Evolutionary conservation across 2,888 invertebrate genomes (phyloP).

Genomic region (Scaptomyza polygonia): DNA sequence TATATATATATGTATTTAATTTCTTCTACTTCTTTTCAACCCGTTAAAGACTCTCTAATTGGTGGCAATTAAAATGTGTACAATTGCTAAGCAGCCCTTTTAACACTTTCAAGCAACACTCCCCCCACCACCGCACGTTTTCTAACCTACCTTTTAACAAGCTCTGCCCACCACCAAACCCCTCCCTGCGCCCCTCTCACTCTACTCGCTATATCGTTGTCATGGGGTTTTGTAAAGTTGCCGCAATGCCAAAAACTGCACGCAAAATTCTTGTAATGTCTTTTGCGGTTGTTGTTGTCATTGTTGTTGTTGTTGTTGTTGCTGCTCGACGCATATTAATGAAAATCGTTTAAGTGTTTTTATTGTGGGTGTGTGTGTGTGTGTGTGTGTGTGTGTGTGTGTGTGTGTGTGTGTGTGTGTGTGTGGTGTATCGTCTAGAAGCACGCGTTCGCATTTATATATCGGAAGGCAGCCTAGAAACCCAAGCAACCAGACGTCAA

Average conservation of each 20-base stretch:
- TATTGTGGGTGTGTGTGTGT: constrained; percentile 22
- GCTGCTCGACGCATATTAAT: constrained; percentile 62
- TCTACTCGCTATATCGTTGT: not conserved
- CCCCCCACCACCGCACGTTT: not conserved
- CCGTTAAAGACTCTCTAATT: too few species aligned
- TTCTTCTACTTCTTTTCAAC: too few species aligned
- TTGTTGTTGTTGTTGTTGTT: constrained; percentile 34
- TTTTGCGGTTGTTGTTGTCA: constrained; percentile 36
- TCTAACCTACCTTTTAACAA: not conserved
- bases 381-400: constrained; percentile 3
- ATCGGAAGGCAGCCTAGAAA: not conserved
- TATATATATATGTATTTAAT: too few species aligned
- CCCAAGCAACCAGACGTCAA: constrained; percentile 20
- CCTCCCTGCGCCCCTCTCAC: not conserved
- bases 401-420: not conserved
- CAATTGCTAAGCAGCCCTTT: too few species aligned
- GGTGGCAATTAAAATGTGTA: not conserved
- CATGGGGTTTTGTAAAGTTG: constrained; percentile 20
- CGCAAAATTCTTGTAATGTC: constrained; percentile 65
- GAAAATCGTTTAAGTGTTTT: constrained; percentile 69
- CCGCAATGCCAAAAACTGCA: constrained; percentile 57
- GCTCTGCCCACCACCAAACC: too few species aligned
- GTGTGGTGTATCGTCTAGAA: constrained; percentile 16
- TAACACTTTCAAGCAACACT: too few species aligned
- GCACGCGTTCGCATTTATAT: constrained; percentile 61